phyloP scores from a whole-genome alignment of 2,888 invertebrate species.

The Phalangium opilio region DNA sequence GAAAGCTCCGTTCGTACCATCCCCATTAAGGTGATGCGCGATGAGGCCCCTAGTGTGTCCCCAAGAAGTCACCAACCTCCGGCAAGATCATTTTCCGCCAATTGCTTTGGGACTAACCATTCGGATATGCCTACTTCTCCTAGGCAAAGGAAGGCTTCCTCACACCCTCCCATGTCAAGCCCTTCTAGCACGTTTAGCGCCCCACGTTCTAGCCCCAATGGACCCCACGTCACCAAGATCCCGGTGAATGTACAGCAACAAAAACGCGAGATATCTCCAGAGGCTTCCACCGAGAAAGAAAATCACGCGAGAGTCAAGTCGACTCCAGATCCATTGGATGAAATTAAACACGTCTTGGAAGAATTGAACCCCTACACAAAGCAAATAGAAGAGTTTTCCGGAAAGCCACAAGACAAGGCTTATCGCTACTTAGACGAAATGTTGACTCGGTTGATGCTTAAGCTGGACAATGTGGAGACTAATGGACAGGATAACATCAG shows the following conservation, averaged over 20 bases:
- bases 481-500: constrained; percentile 80
- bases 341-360: background rate
- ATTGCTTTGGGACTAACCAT: no score
- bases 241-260: constrained; percentile 8
- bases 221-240: constrained; percentile 14
- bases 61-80: no score
- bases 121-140: no score
- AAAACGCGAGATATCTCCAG: constrained; percentile 2
- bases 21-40: no score
- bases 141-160: no score
- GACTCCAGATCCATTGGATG: background rate
- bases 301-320: background rate
- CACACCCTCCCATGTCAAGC: no score
- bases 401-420: constrained; percentile 55
- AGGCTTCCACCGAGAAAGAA: background rate
- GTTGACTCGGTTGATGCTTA: constrained; percentile 75
- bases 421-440: constrained; percentile 86
- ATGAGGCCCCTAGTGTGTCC: no score
- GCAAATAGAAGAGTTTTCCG: constrained; percentile 28
- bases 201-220: constrained; percentile 4
- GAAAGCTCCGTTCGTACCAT: no score
- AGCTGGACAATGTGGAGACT: constrained; percentile 76
- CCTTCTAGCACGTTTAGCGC: no score
- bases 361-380: background rate
- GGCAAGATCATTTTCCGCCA: no score